A percentile compares a stretch with the other conserved stretches of the same genome.
Evolutionary conservation across 2,888 invertebrate genomes (phyloP).

Genomic region (Chrysopilus asiliformis): DNA sequence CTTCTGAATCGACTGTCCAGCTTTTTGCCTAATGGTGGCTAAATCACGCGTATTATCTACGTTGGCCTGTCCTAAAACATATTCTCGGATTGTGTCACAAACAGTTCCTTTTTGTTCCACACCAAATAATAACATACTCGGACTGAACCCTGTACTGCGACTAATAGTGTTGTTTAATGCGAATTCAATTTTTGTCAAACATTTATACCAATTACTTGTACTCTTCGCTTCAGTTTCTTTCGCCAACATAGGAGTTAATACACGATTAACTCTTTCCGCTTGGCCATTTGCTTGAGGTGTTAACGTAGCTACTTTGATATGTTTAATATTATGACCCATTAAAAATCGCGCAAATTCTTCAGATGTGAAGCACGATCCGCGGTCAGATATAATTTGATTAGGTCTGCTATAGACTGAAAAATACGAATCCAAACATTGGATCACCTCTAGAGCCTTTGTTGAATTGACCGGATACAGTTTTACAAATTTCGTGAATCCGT

Average conservation of each 20-base stretch:
- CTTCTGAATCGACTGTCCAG: conserved; percentile 1
- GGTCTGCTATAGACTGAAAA: conserved; percentile 2
- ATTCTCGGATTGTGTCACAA: conserved; percentile 14
- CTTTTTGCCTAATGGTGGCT: conserved; percentile 1
- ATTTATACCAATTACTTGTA: conserved; percentile 8
- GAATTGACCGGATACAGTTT: conserved; percentile 4
- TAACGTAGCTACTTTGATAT: conserved; percentile 19
- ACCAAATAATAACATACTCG: conserved; percentile 20
- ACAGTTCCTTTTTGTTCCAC: conserved; percentile 18
- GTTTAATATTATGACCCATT: conserved; percentile 14
- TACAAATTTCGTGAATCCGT: too few species aligned
- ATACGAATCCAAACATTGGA: conserved; percentile 1
- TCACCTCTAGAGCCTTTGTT: conserved; percentile 12
- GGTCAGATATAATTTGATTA: conserved; percentile 3
- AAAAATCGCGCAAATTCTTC: conserved; percentile 13
- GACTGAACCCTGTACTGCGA: conserved; percentile 19
- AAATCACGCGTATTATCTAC: background rate
- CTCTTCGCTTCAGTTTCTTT: conserved; percentile 7
- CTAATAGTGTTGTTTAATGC: conserved; percentile 19
- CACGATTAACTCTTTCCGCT: conserved; percentile 10
- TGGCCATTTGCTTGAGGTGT: conserved; percentile 24
- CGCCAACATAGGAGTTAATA: conserved; percentile 7
- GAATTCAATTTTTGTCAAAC: conserved; percentile 14
- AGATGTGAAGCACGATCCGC: conserved; percentile 7
- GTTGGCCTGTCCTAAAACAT: conserved; percentile 2